A percentile compares a stretch with the other conserved stretches of the same genome.
Conservation (phyloP, 2,113 vertebrate species). For the Cephalophus harveyi region DNA sequence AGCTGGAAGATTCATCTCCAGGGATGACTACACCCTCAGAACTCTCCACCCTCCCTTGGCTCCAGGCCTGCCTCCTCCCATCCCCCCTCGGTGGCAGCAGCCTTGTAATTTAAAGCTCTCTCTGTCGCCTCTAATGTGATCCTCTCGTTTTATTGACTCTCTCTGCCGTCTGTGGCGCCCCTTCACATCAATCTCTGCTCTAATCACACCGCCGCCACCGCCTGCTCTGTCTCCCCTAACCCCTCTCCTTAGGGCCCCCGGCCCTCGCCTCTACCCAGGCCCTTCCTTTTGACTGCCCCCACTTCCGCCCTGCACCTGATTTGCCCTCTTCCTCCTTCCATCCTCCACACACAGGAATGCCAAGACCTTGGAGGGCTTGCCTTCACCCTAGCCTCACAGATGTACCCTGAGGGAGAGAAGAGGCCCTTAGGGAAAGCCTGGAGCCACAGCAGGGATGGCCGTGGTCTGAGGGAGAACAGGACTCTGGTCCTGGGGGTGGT, state of each 20-base stretch:
- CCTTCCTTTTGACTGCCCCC: neutral
- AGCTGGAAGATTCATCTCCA: conserved; percentile 3
- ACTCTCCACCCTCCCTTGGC: conserved; percentile 50
- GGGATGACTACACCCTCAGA: conserved; percentile 36
- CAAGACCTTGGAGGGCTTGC: neutral
- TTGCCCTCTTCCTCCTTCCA: neutral
- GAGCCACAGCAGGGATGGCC: neutral
- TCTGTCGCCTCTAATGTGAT: conserved; percentile 78
- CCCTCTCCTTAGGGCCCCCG: conserved; percentile 4
- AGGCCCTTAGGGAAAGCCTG: neutral
- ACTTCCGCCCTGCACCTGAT: neutral
- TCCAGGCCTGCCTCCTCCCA: conserved; percentile 61
- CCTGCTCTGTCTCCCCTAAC: conserved; percentile 60
- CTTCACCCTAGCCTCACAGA: neutral
- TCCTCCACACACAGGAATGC: neutral
- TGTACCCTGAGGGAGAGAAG: neutral
- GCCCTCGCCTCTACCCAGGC: neutral
- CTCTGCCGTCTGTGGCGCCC: conserved; percentile 71
- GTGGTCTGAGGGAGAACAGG: neutral
- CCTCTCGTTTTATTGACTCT: conserved; percentile 78
- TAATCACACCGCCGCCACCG: conserved; percentile 64
- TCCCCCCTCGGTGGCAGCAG: conserved; percentile 71
- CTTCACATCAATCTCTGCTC: conserved; percentile 77
- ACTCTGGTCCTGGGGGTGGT: neutral
- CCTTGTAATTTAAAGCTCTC: conserved; percentile 78